phyloP scores from a whole-genome alignment of 2,113 vertebrate species.

The Stomatorhinus ivindoensis region DNA sequence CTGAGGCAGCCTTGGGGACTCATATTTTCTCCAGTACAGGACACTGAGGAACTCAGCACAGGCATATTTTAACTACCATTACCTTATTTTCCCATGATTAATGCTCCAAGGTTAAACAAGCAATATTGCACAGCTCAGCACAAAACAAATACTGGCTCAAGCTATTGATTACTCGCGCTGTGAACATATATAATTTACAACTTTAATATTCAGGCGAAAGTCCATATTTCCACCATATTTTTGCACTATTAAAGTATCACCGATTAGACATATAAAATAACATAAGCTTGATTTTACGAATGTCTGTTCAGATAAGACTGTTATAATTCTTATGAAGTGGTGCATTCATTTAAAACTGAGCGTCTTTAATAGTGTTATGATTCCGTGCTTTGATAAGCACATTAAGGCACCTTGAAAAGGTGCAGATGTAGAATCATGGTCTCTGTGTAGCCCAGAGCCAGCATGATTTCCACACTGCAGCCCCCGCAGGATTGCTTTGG shows the following conservation, averaged over 20 bases:
- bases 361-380: not conserved
- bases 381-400: not conserved
- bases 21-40: not conserved
- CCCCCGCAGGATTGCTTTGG: not conserved
- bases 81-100: not conserved
- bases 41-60: not conserved
- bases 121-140: not conserved
- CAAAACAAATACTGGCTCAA: not conserved
- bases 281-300: not conserved
- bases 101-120: not conserved
- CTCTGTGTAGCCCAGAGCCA: not conserved
- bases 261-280: not conserved
- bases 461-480: not conserved
- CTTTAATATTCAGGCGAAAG: not conserved
- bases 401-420: not conserved
- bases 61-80: not conserved
- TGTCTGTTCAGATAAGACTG: not conserved
- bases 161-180: not conserved
- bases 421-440: not conserved
- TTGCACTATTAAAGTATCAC: not conserved
- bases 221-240: not conserved
- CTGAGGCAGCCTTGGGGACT: not conserved
- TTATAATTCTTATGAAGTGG: not conserved
- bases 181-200: not conserved
- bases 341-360: not conserved